Evolutionary conservation across 1,140 invertebrate species (phyloP).

Genomic region (Drosophila subpulchrella): DNA sequence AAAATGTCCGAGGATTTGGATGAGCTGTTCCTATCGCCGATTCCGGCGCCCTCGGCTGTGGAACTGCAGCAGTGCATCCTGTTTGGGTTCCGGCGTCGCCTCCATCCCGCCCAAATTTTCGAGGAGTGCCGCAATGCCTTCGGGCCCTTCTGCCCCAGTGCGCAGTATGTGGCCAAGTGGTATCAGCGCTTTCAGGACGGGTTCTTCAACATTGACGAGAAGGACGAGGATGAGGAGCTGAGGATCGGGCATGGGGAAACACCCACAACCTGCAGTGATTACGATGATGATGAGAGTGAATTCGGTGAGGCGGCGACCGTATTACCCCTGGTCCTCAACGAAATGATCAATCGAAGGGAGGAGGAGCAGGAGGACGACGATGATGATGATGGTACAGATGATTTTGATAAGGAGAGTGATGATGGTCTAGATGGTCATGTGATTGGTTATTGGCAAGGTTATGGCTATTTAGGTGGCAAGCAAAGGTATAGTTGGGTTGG

Average conservation of each 20-base stretch:
- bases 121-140: constrained; percentile 70
- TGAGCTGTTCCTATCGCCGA: constrained; percentile 70
- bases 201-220: constrained; percentile 57
- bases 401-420: constrained; percentile 39
- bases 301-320: constrained; percentile 21
- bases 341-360: constrained; percentile 20
- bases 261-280: constrained; percentile 71
- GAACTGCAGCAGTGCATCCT: constrained; percentile 76
- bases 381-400: constrained; percentile 20
- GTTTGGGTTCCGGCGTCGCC: constrained; percentile 70
- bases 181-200: constrained; percentile 74
- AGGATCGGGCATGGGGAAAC: constrained; percentile 52
- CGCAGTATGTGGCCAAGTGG: constrained; percentile 69
- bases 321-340: constrained; percentile 37
- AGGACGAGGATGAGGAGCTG: constrained; percentile 41
- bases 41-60: constrained; percentile 64
- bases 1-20: constrained; percentile 77
- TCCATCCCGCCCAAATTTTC: constrained; percentile 67
- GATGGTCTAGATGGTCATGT: constrained; percentile 59
- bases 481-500: constrained; percentile 64
- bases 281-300: constrained; percentile 42
- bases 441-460: constrained; percentile 77
- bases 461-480: constrained; percentile 78
- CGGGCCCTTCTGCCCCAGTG: constrained; percentile 68
- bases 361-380: constrained; percentile 1